Base-by-base conservation (phyloP, 1,140 invertebrate species). In the Pseudoatta argentina region DNA sequence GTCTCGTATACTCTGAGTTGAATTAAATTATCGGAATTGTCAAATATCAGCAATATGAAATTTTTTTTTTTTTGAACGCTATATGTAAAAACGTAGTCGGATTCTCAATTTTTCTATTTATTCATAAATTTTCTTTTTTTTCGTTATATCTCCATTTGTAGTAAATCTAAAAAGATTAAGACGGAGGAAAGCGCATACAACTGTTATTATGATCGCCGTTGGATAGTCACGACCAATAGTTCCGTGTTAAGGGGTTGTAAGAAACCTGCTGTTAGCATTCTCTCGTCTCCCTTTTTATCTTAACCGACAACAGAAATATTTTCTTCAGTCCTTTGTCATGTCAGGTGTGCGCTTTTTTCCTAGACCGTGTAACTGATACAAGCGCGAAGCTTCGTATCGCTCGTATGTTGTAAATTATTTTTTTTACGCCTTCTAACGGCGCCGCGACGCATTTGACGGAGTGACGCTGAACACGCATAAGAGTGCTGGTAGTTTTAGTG, bases 241-340 rank as follows among this genome's bases (percentile, higher is more conserved):
- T 85, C 78, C 85, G 85, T 82, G 87, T 24, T 39, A 55, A 66
- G 61, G 53, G 86, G 64, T 88, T 76, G 73, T 71, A 75, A 86
- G 75, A 61, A 79, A 86, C 66, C 30, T 51, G 61, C 30, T 39
- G 73, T 73, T 59, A 69, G 67, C 39, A 39, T 64, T 89, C 66
- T 59, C 53, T 76, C 55, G 73, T 75, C 72, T 71, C 51, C 14
- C 69, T 79, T 86, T 87, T 57, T 77, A 61, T 66, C 79, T 59
- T 55, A 61, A 51, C 67, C 63, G 55, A 51, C 71, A 67, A 64
- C 51, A 63, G 30, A 73, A 57, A 73, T 48, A 85, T 77, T 85
- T 67, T 51, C 27, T 44, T 53, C 76, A 78, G 30, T 76, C 73
- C 66, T 87, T 87, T 87, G 76, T 88, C 73, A 82, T 72, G 79